Conservation (phyloP, 53 echinoderm and acorn worm genomes). For the Holothuria scabra region DNA sequence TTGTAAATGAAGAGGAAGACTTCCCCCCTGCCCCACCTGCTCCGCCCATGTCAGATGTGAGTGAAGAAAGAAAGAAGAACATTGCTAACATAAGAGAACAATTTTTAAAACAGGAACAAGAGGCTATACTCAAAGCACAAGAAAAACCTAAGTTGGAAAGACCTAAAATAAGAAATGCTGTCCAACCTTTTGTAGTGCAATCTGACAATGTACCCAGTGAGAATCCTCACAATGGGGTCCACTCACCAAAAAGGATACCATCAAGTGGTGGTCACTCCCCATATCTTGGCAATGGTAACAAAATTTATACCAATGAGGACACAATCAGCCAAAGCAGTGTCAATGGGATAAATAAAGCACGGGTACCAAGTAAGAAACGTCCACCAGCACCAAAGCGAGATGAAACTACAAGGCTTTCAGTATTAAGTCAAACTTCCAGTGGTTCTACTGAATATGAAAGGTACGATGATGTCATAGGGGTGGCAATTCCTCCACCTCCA, state of each 20-base stretch:
- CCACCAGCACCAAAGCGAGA: constrained; percentile 84
- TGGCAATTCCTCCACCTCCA: constrained; percentile 35
- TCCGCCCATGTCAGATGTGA: constrained; percentile 91
- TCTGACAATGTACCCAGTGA: background rate
- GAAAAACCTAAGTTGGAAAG: constrained; percentile 14
- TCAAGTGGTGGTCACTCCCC: constrained; percentile 8
- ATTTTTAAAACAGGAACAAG: constrained; percentile 77
- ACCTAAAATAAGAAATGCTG: background rate
- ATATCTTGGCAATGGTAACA: constrained; percentile 27
- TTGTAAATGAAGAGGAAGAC: background rate
- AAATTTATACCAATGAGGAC: background rate
- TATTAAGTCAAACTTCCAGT: constrained; percentile 21
- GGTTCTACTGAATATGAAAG: background rate
- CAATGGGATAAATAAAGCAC: constrained; percentile 7
- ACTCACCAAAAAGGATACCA: constrained; percentile 49
- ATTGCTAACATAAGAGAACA: constrained; percentile 79
- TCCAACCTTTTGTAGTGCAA: background rate
- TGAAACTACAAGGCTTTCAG: constrained; percentile 73
- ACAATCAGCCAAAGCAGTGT: too few relatives aligned
- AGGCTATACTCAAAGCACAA: constrained; percentile 45
- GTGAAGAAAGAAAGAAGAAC: constrained; percentile 75
- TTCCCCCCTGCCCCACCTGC: constrained; percentile 45
- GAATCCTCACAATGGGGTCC: background rate
- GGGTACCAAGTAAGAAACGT: constrained; percentile 53
- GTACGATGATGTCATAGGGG: constrained; percentile 18